Evolutionary conservation across 2,797 vertebrate species (phyloP), one percentile per base, ranked within the genome.

Genomic region (Siniperca obscura): DNA sequence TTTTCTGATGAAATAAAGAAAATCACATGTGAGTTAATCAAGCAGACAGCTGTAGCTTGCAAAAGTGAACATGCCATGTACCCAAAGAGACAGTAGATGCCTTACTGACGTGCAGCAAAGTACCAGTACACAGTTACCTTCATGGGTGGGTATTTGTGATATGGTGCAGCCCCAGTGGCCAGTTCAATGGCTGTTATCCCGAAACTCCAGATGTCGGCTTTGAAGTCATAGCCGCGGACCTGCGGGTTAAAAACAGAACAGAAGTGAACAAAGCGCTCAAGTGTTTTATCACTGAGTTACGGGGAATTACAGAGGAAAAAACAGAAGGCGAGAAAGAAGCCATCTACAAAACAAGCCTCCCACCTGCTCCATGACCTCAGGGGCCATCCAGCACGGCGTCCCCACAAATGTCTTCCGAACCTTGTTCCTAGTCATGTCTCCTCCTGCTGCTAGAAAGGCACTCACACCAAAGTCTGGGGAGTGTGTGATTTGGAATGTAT

Each of bases 321-420:
- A 40, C 65, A 56, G 14, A 59, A 21, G 7, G 14, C 61, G 13
- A 16, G 27, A 27, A 55, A 22, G 21, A 17, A 4, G 0, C 4
- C 3, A n/a, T 65, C 5, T 10, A 17, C 27, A 10, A n/a, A 67
- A 44, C 0, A 27, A 69, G 78, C 13, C 27, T 83, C 80, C 36
- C 57, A 98, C 98, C 97, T 99, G 98, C 71, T 99, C 98, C 98
- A 99, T 99, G 76, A 99, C 98, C 94, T 99, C 98, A 1, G 98
- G 98, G 22, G 98, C 98, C 98, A 99, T 99, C 98, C 98, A 99
- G 92, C 98, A 99, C 8, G 98, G 98, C 0, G 98, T 99, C 77
- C 98, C 98, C 55, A 99, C 97, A 88, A 99, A 99, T 0, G 98
- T 98, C 94, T 98, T 99, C 69, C 98, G 95, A 84, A 99, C 97